Evolutionary conservation across 1,140 invertebrate species (phyloP).

Genomic region (Papilio aristodemus): DNA sequence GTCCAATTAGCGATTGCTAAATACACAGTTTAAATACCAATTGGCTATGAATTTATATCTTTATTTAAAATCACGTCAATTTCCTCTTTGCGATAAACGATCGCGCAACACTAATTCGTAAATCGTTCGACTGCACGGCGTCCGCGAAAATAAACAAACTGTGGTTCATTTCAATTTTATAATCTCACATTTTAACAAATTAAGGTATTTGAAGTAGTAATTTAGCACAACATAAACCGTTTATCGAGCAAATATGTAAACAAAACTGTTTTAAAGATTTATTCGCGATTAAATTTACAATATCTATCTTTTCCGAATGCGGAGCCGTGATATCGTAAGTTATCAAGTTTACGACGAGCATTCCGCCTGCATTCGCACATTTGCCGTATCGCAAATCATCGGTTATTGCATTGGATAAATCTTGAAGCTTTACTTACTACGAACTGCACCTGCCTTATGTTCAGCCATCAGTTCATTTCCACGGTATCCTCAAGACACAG

Average conservation of each 20-base stretch:
- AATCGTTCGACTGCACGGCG: constrained; percentile 12
- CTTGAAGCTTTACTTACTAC: constrained; percentile 14
- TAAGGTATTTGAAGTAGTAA: constrained; percentile 40
- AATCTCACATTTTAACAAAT: constrained; percentile 32
- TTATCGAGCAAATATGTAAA: constrained; percentile 53
- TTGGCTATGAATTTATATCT: constrained; percentile 37
- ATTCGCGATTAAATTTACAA: constrained; percentile 61
- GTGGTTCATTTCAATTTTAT: constrained; percentile 22
- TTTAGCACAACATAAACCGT: constrained; percentile 40
- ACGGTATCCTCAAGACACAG: constrained; percentile 3
- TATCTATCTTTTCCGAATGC: constrained; percentile 44
- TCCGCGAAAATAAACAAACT: constrained; percentile 16
- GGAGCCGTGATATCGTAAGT: constrained; percentile 39
- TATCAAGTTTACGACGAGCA: constrained; percentile 33
- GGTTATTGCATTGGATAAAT: constrained; percentile 29
- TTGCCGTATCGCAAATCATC: constrained; percentile 32
- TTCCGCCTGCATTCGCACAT: constrained; percentile 22
- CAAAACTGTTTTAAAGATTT: constrained; percentile 52
- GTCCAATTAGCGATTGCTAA: constrained; percentile 47
- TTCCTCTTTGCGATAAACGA: constrained; percentile 40
- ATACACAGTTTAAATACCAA: constrained; percentile 38
- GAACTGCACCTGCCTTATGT: constrained; percentile 16
- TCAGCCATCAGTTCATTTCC: background rate
- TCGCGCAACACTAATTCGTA: constrained; percentile 32
- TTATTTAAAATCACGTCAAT: constrained; percentile 37